Evolutionary conservation across 2,113 vertebrate genomes (phyloP), one percentile per base, ranked within the genome.

Genomic region (Pseudorasbora parva): DNA sequence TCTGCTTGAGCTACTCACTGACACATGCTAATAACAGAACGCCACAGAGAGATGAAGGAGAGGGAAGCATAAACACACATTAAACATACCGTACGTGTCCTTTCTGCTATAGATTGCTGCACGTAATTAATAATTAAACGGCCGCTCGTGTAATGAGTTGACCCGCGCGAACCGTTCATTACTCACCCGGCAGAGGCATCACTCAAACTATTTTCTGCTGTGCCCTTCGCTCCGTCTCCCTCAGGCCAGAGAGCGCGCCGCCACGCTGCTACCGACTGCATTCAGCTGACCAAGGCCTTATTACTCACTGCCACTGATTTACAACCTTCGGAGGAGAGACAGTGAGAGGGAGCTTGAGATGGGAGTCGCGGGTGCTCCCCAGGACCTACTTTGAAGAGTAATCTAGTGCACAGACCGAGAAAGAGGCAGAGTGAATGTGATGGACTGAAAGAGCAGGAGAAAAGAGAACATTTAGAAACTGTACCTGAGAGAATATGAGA

Each of bases 71-170:
- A 94, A 92, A 93, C 93, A 89, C 92, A 88, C 93, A 96, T 96
- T 97, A 97, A 96, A 95, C 95, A 96, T 96, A 96, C 94, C 92
- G 92, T 95, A 95, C 95, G 94, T 96, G 96, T 97, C 97, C 96
- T 96, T 96, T 96, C 94, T 93, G 95, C 91, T 95, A 93, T 95
- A 94, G 96, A 97, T 96, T 94, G 96, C 91, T 94, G 96, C 91
- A 93, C 93, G 93, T 97, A 97, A 98, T 98, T 98, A 98, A 99
- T 98, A 98, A 98, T 98, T 98, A 99, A 98, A 96, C 93, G 94
- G 92, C 95, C 96, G 93, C 93, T 87, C 92, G 97, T 98, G 97
- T 98, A 98, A 97, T 97, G 96, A 97, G 95, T 97, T 98, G 97
- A 98, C 97, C 97, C 91, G 69, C 87, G 90, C 96, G 96, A 98